Conservation (phyloP, 2,888 invertebrate species). For the Dromius quadrimaculatus region DNA sequence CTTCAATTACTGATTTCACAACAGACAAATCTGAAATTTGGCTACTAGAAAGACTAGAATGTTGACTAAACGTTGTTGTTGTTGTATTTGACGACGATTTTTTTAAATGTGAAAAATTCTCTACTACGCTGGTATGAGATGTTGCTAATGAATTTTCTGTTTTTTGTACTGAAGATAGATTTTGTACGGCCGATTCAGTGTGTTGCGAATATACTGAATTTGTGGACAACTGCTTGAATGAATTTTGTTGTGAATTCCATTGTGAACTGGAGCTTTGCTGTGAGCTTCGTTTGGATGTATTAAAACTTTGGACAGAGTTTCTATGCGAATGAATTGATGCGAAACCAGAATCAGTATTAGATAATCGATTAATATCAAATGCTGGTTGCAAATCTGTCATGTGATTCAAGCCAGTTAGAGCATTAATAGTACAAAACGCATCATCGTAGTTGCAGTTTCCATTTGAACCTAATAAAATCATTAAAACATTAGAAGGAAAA, state of each 20-base stretch:
- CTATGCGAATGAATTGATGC: slow-evolving; percentile 74
- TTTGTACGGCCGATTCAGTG: slow-evolving; percentile 15
- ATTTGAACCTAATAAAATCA: slow-evolving; percentile 47
- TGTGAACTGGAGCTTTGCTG: slow-evolving; percentile 71
- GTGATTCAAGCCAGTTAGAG: slow-evolving; percentile 25
- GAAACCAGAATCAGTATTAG: slow-evolving; percentile 71
- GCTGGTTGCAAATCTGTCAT: slow-evolving; percentile 34
- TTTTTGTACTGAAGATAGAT: slow-evolving; percentile 15
- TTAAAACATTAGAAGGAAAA: background rate
- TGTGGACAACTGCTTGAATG: slow-evolving; percentile 53
- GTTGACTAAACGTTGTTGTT: slow-evolving; percentile 40
- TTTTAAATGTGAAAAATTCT: slow-evolving; percentile 22
- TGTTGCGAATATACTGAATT: slow-evolving; percentile 22
- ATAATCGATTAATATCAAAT: slow-evolving; percentile 62
- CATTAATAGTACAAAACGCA: slow-evolving; percentile 31
- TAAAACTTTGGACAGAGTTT: slow-evolving; percentile 72
- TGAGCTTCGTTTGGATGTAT: slow-evolving; percentile 73
- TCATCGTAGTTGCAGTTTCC: slow-evolving; percentile 52
- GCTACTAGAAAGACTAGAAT: slow-evolving; percentile 43
- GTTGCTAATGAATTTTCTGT: background rate
- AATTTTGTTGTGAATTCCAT: slow-evolving; percentile 62
- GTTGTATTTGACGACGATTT: slow-evolving; percentile 19
- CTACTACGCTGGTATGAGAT: slow-evolving; percentile 4
- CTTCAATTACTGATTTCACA: background rate
- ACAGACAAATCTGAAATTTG: slow-evolving; percentile 37